Base-by-base conservation (phyloP, 2,888 invertebrate genomes). In the Ptychoptera contaminata region DNA sequence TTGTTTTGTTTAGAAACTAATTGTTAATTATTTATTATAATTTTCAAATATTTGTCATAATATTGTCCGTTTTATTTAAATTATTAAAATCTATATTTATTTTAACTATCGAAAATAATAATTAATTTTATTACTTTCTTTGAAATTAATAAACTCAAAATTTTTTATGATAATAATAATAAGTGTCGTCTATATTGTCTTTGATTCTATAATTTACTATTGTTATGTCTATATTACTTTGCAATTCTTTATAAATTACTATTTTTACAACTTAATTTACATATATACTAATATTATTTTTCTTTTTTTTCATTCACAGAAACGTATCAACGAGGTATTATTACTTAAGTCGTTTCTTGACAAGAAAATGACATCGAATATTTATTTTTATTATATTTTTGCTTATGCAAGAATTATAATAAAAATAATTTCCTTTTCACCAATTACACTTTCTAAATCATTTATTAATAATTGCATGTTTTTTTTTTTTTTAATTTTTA, bases 271-370 rank as follows among this genome's bases (percentile, higher is more conserved):
- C 14, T 38, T 16, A 38, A 37, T 42, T 41, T 15, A 36, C 12
- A 30, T 11, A 29, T 46, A 15, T 46, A 42, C 43, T 42, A 44
- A 47, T 44, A 14, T 30, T 59, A 61, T 47, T 51, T 55, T 58
- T 56, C 56, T 62, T 62, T 63, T 65, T 69, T 68, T 59, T 67
- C 60, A 70, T 73, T 79, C 77, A 55, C 78, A 82, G 82, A 81
- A 73, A 69, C 77, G 76, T 70, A 71, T 81, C 71, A 81, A 82
- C 68, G 82, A 82, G 79, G 82, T 80, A 72, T 70, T 31, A 40
- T 40, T 35, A 35, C 30, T 12, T 9, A 15, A 12, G 14, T 30
- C 12, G 14, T 12, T n/a, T 29, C 39, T 40, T 40, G 14, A 40
- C 30, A 40, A 30, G 29, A 30, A 40, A 30, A 40, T 40, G 23